phyloP scores from a whole-genome alignment of 1,140 invertebrate genomes.

The Samia ricini region DNA sequence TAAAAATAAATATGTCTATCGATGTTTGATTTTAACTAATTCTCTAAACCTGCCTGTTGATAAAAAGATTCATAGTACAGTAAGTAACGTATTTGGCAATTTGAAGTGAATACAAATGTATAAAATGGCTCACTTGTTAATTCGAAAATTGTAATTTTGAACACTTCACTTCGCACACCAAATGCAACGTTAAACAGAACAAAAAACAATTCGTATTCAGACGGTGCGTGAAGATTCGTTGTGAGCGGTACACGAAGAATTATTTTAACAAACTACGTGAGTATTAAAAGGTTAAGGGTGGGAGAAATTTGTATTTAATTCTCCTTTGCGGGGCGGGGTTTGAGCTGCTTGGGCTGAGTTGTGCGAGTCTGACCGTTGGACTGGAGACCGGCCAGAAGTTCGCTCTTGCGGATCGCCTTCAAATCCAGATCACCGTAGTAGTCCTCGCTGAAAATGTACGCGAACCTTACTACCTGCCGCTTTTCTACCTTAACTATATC shows the following conservation, averaged over 20 bases:
- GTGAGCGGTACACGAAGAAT: constrained; percentile 48
- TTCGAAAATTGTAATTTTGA: constrained; percentile 51
- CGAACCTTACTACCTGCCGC: constrained; percentile 67
- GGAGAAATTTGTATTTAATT: constrained; percentile 50
- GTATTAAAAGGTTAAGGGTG: constrained; percentile 63
- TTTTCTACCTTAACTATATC: constrained; percentile 48
- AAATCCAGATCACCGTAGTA: constrained; percentile 96
- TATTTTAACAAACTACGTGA: constrained; percentile 55
- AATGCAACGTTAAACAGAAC: constrained; percentile 33
- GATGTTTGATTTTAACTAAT: constrained; percentile 57
- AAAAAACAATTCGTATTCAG: constrained; percentile 19
- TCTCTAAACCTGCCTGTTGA: constrained; percentile 55
- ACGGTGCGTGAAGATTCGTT: constrained; percentile 16
- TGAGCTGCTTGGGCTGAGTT: constrained; percentile 77
- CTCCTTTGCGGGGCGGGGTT: constrained; percentile 76
- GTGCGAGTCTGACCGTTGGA: constrained; percentile 78
- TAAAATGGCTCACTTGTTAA: constrained; percentile 54
- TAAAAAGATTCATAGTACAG: constrained; percentile 46
- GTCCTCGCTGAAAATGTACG: constrained; percentile 88
- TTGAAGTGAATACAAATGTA: constrained; percentile 64
- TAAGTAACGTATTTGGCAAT: constrained; percentile 70
- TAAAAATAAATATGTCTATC: constrained; percentile 68
- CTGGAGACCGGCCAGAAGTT: constrained; percentile 88
- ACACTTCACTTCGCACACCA: constrained; percentile 54
- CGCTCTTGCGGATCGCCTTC: constrained; percentile 95